Percentiles rank a stretch among this genome's conserved stretches.
phyloP scores from a whole-genome alignment of 2,113 vertebrate genomes.

The Heterotis niloticus region DNA sequence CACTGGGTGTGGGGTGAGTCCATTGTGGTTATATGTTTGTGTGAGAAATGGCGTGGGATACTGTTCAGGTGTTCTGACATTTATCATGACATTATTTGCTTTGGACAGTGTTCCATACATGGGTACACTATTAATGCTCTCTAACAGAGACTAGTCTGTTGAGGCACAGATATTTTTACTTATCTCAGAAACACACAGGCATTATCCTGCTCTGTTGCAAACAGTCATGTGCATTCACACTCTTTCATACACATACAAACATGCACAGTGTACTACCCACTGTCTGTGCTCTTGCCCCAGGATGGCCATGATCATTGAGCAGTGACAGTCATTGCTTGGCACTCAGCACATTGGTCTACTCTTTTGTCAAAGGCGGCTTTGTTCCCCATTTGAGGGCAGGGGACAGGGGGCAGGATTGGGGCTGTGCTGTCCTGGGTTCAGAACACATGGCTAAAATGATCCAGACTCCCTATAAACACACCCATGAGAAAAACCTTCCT shows the following conservation, averaged over 20 bases:
- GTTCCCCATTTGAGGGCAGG: background rate
- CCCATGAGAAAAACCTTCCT: background rate
- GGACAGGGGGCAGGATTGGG: background rate
- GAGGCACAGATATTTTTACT: too few relatives aligned
- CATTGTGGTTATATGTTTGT: too few relatives aligned
- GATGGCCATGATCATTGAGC: background rate
- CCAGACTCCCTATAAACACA: background rate
- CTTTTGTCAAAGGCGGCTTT: slow-evolving; percentile 13
- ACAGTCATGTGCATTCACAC: background rate
- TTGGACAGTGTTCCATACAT: too few relatives aligned
- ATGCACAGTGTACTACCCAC: background rate
- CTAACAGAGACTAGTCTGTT: too few relatives aligned
- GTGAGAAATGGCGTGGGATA: too few relatives aligned
- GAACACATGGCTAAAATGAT: background rate
- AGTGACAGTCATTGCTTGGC: slow-evolving; percentile 21
- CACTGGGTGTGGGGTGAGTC: too few relatives aligned
- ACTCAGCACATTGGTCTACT: background rate
- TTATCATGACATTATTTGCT: too few relatives aligned
- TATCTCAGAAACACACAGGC: too few relatives aligned
- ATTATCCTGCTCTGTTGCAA: background rate
- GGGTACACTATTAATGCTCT: too few relatives aligned
- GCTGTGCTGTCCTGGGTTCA: background rate
- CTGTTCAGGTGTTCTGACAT: too few relatives aligned
- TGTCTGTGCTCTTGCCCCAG: background rate
- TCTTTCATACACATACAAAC: background rate